phyloP scores from a whole-genome alignment of 2,888 invertebrate genomes.

The Hypselothyrea guttata region DNA sequence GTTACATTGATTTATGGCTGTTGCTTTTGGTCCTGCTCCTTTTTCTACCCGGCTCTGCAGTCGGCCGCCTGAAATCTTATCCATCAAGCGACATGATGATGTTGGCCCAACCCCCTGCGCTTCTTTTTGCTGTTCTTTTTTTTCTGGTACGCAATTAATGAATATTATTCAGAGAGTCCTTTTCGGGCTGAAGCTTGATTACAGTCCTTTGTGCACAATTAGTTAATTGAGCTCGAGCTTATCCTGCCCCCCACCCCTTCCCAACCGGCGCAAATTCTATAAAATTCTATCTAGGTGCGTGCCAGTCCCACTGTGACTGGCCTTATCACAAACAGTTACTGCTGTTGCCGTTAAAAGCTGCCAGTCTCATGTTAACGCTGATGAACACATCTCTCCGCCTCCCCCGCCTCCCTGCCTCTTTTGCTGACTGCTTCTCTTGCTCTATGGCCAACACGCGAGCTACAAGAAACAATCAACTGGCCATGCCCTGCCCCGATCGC shows the following conservation, averaged over 20 bases:
- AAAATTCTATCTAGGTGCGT: slow-evolving; percentile 33
- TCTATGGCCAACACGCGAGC: slow-evolving; percentile 45
- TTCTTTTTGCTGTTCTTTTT: slow-evolving; percentile 25
- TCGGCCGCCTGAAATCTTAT: slow-evolving; percentile 65
- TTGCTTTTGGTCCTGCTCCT: slow-evolving; percentile 22
- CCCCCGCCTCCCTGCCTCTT: slow-evolving; percentile 1
- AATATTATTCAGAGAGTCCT: slow-evolving; percentile 42
- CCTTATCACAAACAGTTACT: slow-evolving; percentile 56
- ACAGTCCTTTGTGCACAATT: slow-evolving; percentile 70
- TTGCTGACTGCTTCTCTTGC: slow-evolving; percentile 2
- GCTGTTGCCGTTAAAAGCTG: slow-evolving; percentile 56
- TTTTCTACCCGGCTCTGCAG: slow-evolving; percentile 35
- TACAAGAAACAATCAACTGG: slow-evolving; percentile 60
- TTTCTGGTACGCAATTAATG: slow-evolving; percentile 58
- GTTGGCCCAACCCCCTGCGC: slow-evolving; percentile 44
- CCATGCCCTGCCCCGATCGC: slow-evolving; percentile 24
- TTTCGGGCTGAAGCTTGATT: slow-evolving; percentile 39
- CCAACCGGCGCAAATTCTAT: neutral
- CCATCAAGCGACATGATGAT: slow-evolving; percentile 63
- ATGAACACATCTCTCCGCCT: slow-evolving; percentile 47
- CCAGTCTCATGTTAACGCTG: slow-evolving; percentile 56
- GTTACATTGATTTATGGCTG: slow-evolving; percentile 74
- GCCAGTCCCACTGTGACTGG: slow-evolving; percentile 13
- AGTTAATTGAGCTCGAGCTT: slow-evolving; percentile 68
- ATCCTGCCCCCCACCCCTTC: slow-evolving; percentile 16